These are phyloP conservation scores for Neocloeon triangulifer DNA, from an alignment of 1,140 invertebrate species.

Conservation along the genomic window DNA sequence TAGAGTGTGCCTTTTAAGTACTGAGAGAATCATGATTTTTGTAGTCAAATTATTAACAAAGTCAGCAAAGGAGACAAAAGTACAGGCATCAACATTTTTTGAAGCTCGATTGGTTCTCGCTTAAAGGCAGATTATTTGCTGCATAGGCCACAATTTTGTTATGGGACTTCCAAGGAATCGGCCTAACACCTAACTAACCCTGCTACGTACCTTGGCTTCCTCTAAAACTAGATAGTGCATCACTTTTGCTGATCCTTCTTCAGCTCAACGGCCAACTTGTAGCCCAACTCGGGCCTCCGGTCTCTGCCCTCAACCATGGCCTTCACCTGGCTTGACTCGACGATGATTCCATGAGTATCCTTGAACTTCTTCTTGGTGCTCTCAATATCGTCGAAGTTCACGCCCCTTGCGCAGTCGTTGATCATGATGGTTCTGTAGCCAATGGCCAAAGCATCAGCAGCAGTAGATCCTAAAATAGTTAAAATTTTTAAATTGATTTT, in stretches of 20 bases:
- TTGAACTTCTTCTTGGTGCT: constrained; percentile 52
- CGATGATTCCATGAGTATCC: constrained; percentile 50
- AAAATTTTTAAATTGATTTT: constrained; percentile 5
- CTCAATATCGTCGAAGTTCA: constrained; percentile 62
- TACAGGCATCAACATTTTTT: too few species aligned
- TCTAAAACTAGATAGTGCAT: too few species aligned
- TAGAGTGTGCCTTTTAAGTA: too few species aligned
- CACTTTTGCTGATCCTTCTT: constrained; percentile 20
- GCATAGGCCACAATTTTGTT: too few species aligned
- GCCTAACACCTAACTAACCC: too few species aligned
- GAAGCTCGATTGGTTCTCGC: too few species aligned
- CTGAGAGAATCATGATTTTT: too few species aligned
- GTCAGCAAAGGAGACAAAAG: too few species aligned
- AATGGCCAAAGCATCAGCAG: constrained; percentile 60
- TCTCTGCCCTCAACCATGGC: constrained; percentile 71
- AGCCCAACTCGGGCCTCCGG: constrained; percentile 62
- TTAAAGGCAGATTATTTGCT: too few species aligned
- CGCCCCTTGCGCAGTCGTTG: constrained; percentile 77
- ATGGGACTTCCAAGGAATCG: too few species aligned
- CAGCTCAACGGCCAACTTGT: constrained; percentile 63
- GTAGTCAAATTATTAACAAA: too few species aligned
- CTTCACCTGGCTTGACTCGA: constrained; percentile 47
- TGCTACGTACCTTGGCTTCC: too few species aligned
- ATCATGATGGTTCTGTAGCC: constrained; percentile 77
- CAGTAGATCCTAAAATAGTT: constrained; percentile 43